Conservation (phyloP, 1,140 invertebrate species). For the Ostrea edulis region DNA sequence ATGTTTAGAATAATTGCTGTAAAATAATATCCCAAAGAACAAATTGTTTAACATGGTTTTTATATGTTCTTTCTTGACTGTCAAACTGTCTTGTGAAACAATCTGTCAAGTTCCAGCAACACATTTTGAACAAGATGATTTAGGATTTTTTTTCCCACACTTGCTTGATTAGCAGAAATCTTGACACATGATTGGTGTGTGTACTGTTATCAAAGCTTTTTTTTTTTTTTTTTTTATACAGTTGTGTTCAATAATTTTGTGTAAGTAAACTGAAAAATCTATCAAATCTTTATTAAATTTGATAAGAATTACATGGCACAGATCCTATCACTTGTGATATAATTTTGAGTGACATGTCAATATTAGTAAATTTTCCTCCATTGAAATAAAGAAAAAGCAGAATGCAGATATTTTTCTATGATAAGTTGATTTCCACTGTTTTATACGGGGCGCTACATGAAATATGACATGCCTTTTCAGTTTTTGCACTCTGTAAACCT, state of each 20-base stretch:
- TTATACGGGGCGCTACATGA: slow-evolving; percentile 8
- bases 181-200: neutral
- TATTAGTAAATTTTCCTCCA: slow-evolving; percentile 7
- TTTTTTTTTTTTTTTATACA: neutral
- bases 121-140: slow-evolving; percentile 22
- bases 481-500: slow-evolving; percentile 25
- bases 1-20: slow-evolving; percentile 35
- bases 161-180: slow-evolving; percentile 10
- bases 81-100: slow-evolving; percentile 37
- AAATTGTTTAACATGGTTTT: slow-evolving; percentile 38
- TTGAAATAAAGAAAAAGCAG: neutral
- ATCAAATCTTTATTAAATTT: neutral
- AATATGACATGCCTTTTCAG: slow-evolving; percentile 32
- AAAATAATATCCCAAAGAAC: slow-evolving; percentile 33
- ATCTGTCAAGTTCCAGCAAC: slow-evolving; percentile 25
- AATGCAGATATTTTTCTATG: neutral
- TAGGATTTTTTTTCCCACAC: slow-evolving; percentile 16
- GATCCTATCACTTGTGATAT: neutral
- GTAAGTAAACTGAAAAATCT: neutral
- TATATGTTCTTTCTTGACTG: slow-evolving; percentile 35
- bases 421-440: slow-evolving; percentile 15
- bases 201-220: neutral
- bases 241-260: neutral
- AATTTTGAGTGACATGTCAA: slow-evolving; percentile 26
- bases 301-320: neutral